Base-by-base conservation (phyloP, 2,888 invertebrate genomes). In the Netelia virgata region DNA sequence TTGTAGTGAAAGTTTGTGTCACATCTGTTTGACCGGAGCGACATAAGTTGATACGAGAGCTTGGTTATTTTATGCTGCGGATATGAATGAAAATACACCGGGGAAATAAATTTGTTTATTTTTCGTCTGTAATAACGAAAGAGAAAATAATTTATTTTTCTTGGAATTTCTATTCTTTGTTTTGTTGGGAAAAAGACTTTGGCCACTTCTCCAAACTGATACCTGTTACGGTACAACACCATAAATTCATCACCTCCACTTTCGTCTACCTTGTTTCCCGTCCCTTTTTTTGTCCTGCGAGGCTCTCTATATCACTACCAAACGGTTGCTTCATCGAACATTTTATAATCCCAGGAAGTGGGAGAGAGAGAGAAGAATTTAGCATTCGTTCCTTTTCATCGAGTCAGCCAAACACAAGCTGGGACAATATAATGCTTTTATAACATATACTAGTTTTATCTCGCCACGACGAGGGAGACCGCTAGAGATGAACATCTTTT, bases 1-100 rank as follows among this genome's bases (percentile, higher is more conserved):
- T 50, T 50, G 47, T 10, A 16, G 50, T 63, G 74, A 74, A 50
- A 63, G 74, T 63, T 53, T 74, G 63, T n/a, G 63, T n/a, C n/a
- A 63, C 11, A 50, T 61, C 41, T 43, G 64, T 41, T 20, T 57
- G 57, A 16, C 18, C 57, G 18, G 57, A 18, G 18, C 57, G 18
- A 57, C 18, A 57, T n/a, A 1, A 57, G 10, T 53, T 53, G 14
- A 14, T 16, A 53, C 53, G 14, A n/a, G 53, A n/a, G 53, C 16
- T 16, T 11, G n/a, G n/a, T 14, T 53, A 14, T 53, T 53, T n/a
- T 53, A 53, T 53, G 36, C 53, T 6, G 53, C 14, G 53, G 53
- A 53, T 53, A 53, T 53, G 53, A 53, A 53, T n/a, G 53, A 53
- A 8, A 36, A 36, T 36, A 36, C 6, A 36, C 6, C 36, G 6